phyloP scores from a whole-genome alignment of 2,113 vertebrate species.

The Hippocampus zosterae region DNA sequence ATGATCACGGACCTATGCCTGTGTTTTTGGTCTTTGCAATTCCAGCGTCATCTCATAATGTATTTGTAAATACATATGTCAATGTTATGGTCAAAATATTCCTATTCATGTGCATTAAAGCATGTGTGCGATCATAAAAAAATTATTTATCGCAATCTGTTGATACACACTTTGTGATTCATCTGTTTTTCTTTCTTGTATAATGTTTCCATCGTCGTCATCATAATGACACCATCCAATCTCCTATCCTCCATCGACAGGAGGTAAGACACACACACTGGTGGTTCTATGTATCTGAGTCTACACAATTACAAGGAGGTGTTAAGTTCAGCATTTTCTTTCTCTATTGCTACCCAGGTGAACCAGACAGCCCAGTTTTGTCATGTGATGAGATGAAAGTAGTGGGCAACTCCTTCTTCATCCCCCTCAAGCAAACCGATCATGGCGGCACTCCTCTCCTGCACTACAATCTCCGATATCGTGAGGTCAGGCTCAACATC shows the following conservation, averaged over 20 bases:
- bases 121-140: too few relatives aligned
- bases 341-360: conserved; percentile 47
- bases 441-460: conserved; percentile 53
- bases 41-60: not conserved
- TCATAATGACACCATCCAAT: conserved; percentile 20
- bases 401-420: conserved; percentile 54
- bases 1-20: too few relatives aligned
- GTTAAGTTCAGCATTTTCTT: not conserved
- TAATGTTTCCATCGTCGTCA: conserved; percentile 22
- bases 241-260: conserved; percentile 40
- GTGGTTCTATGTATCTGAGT: not conserved
- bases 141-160: not conserved
- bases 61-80: not conserved
- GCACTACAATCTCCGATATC: conserved; percentile 59
- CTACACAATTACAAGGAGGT: not conserved
- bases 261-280: conserved; percentile 47
- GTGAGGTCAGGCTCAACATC: conserved; percentile 40
- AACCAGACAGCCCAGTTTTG: conserved; percentile 66
- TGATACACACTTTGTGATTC: conserved; percentile 20
- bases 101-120: not conserved
- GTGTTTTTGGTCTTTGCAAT: too few relatives aligned
- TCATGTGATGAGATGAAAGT: conserved; percentile 32
- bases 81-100: not conserved
- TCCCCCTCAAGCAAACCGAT: conserved; percentile 53
- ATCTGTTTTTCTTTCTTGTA: conserved; percentile 19